Evolutionary conservation across 2,888 invertebrate species (phyloP).

Genomic region (Brenthis hecate): DNA sequence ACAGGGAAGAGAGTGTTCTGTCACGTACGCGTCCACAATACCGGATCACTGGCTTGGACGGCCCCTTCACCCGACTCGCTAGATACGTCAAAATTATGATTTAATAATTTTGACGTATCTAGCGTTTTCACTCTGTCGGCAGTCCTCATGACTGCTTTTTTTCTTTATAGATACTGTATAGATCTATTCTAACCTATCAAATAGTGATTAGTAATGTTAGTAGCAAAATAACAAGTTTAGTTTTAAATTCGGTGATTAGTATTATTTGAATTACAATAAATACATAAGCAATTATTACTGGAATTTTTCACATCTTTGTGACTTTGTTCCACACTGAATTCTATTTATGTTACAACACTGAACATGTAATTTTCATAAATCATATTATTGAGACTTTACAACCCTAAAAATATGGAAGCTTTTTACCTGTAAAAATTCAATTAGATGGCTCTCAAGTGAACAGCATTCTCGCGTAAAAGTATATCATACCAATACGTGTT

Average conservation of each 20-base stretch:
- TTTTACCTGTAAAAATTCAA: conserved; percentile 15
- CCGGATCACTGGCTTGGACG: conserved; percentile 20
- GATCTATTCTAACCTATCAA: too few relatives aligned
- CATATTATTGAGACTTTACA: conserved; percentile 1
- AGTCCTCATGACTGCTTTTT: too few relatives aligned
- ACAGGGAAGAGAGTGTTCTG: conserved; percentile 8
- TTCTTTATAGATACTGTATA: too few relatives aligned
- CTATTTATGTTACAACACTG: too few relatives aligned
- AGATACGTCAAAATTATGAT: conserved; percentile 15
- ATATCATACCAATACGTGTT: not conserved
- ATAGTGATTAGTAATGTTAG: too few relatives aligned
- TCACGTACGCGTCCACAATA: conserved; percentile 22
- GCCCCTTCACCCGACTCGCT: conserved; percentile 5
- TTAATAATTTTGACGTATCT: conserved; percentile 23
- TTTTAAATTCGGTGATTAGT: too few relatives aligned
- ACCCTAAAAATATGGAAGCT: conserved; percentile 12
- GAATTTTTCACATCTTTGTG: too few relatives aligned
- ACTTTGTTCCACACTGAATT: too few relatives aligned
- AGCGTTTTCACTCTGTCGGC: too few relatives aligned
- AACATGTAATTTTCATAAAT: conserved; percentile 6
- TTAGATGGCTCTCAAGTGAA: conserved; percentile 13
- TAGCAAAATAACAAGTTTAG: too few relatives aligned
- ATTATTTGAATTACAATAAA: too few relatives aligned
- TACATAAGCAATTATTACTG: too few relatives aligned
- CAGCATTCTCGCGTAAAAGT: conserved; percentile 4